Conservation (phyloP, 2,888 invertebrate species). For the Nebria salina region DNA sequence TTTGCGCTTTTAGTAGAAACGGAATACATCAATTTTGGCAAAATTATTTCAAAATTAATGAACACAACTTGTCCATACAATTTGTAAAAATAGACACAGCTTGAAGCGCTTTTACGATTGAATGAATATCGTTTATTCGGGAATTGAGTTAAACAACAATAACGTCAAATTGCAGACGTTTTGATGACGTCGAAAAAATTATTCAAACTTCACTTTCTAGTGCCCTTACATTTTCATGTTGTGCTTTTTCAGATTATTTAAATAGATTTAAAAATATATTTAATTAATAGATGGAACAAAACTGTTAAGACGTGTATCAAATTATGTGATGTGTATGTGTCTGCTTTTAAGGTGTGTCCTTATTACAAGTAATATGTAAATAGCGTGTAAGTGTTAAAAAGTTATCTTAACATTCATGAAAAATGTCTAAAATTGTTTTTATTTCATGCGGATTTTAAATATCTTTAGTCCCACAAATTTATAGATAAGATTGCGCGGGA, state of each 20-base stretch:
- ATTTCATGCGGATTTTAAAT: neutral
- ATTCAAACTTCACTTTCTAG: slow-evolving; percentile 48
- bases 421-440: neutral
- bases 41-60: too few relatives aligned
- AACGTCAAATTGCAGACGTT: neutral
- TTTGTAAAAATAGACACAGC: neutral
- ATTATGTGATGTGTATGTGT: slow-evolving; percentile 46
- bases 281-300: slow-evolving; percentile 29
- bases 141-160: neutral
- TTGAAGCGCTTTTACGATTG: neutral
- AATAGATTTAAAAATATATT: slow-evolving; percentile 33
- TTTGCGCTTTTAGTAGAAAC: neutral
- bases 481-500: too few relatives aligned
- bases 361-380: slow-evolving; percentile 42
- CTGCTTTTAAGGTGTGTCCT: slow-evolving; percentile 45
- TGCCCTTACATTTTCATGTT: slow-evolving; percentile 48
- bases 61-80: neutral
- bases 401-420: slow-evolving; percentile 36
- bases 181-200: slow-evolving; percentile 9
- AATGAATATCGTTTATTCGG: neutral
- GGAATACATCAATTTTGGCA: too few relatives aligned
- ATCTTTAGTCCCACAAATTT: too few relatives aligned
- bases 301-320: slow-evolving; percentile 45
- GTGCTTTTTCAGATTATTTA: slow-evolving; percentile 47
- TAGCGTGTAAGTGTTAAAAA: slow-evolving; percentile 45